phyloP scores from a whole-genome alignment of 2,797 vertebrate genomes.

The Nothura maculosa region DNA sequence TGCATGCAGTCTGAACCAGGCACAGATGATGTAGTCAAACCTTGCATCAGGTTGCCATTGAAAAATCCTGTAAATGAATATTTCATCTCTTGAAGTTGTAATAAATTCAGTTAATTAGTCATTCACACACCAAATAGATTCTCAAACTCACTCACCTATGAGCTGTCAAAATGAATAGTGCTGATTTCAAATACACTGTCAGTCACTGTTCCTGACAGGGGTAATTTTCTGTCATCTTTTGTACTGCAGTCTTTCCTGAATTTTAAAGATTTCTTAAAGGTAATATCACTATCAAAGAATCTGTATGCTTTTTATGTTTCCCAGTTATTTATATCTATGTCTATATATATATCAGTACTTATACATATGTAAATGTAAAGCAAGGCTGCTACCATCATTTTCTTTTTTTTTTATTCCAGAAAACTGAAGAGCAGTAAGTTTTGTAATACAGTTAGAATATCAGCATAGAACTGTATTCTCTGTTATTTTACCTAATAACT shows the following conservation, averaged over 20 bases:
- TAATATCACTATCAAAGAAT: not conserved
- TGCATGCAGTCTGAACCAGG: fast-evolving
- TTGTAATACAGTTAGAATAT: not conserved
- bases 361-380: not conserved
- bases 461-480: no score
- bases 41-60: not conserved
- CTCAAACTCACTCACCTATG: constrained; percentile 27
- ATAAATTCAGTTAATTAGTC: constrained; percentile 46
- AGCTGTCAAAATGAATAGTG: constrained; percentile 50
- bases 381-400: not conserved
- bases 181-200: constrained; percentile 53
- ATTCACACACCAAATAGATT: constrained; percentile 38
- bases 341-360: not conserved
- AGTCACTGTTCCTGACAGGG: constrained; percentile 11
- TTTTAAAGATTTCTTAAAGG: not conserved
- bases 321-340: not conserved
- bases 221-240: constrained; percentile 30
- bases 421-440: not conserved
- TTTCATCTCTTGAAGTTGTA: constrained; percentile 20
- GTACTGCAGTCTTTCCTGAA: not conserved
- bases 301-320: not conserved
- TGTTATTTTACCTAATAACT: no score
- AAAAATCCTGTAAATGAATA: not conserved
- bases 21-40: not conserved
- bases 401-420: not conserved